phyloP scores from a whole-genome alignment of 2,113 vertebrate genomes.

The Grallaria varia region DNA sequence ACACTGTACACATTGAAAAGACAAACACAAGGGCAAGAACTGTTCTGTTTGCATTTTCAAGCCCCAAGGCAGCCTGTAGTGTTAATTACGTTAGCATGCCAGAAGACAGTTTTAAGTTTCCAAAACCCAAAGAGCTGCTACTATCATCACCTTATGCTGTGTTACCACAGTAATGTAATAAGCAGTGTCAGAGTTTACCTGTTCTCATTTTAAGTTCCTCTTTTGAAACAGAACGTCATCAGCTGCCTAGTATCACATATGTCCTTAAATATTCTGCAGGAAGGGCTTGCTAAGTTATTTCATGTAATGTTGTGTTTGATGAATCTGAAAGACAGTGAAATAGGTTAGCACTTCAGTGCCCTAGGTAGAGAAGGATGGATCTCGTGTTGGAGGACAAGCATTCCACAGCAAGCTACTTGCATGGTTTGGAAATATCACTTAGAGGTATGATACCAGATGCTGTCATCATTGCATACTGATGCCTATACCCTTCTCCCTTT shows the following conservation, averaged over 20 bases:
- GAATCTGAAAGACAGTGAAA: background rate
- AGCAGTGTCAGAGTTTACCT: background rate
- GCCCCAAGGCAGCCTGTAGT: background rate
- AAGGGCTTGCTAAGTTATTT: background rate
- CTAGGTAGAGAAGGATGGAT: background rate
- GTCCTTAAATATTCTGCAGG: background rate
- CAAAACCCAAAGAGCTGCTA: background rate
- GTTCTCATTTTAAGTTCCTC: background rate
- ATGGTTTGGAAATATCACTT: background rate
- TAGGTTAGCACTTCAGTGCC: background rate
- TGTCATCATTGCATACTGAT: background rate
- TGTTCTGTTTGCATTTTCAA: background rate
- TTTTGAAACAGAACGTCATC: background rate
- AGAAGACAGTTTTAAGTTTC: background rate
- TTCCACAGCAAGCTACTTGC: background rate
- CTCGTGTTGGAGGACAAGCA: background rate
- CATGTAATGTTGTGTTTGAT: background rate
- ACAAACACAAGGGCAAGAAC: background rate
- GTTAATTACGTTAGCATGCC: background rate
- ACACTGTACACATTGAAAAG: fast-evolving
- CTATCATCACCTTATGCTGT: background rate
- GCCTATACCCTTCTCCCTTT: background rate
- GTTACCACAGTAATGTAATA: background rate
- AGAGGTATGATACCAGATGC: background rate
- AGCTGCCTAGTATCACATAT: background rate